Percentiles rank a stretch among this genome's conserved stretches.
These are phyloP conservation scores for Erynnis tages DNA, from an alignment of 2,888 invertebrate genomes.

Conservation along the genomic window DNA sequence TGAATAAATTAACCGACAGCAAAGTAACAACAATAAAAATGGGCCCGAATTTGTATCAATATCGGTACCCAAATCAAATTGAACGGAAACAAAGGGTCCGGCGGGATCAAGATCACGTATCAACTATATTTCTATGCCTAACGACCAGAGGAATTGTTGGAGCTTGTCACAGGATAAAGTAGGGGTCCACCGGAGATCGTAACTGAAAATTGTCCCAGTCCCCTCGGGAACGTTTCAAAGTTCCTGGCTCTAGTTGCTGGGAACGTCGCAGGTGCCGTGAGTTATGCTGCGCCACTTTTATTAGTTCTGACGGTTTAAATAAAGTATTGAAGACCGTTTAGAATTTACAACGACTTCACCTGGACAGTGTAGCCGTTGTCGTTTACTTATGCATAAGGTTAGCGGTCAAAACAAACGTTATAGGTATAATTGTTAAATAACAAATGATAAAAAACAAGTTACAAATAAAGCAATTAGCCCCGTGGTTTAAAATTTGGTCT, in stretches of 20 bases:
- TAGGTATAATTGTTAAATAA: too few relatives aligned
- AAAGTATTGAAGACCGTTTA: constrained; percentile 3
- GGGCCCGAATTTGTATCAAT: constrained; percentile 19
- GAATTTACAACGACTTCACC: background rate
- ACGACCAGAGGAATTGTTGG: constrained; percentile 56
- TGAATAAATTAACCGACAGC: background rate
- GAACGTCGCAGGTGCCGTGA: constrained; percentile 68
- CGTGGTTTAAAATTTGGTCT: too few relatives aligned
- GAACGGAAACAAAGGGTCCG: constrained; percentile 25
- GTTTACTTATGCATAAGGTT: too few relatives aligned
- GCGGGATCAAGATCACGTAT: constrained; percentile 51
- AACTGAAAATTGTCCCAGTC: constrained; percentile 69
- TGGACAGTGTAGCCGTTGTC: too few relatives aligned
- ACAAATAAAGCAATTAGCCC: too few relatives aligned
- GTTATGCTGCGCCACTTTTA: constrained; percentile 62
- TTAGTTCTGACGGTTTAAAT: constrained; percentile 30
- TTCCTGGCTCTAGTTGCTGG: constrained; percentile 44
- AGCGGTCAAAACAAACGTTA: too few relatives aligned
- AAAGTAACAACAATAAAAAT: constrained; percentile 2
- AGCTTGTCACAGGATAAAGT: constrained; percentile 45
- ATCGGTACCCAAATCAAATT: constrained; percentile 24
- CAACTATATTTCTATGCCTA: constrained; percentile 65
- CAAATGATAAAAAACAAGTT: too few relatives aligned
- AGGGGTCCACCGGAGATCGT: constrained; percentile 44
- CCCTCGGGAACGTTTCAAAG: constrained; percentile 49